phyloP scores from a whole-genome alignment of 2,888 invertebrate species.

The Agrilus mali region DNA sequence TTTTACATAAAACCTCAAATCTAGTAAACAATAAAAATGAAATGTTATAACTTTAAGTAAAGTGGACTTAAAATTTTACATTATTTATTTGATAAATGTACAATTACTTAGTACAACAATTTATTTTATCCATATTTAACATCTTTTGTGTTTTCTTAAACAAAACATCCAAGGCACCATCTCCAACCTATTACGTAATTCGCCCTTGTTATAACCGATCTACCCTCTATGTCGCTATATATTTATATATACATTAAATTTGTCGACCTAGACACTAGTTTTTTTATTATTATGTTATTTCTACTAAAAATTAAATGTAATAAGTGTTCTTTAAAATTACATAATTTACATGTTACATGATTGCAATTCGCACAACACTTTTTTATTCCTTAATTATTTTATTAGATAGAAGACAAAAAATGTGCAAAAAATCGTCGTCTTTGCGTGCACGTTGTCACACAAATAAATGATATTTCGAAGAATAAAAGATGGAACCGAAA shows the following conservation, averaged over 20 bases:
- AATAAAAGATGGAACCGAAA: too few species aligned
- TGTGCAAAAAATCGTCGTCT: too few species aligned
- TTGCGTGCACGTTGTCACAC: too few species aligned
- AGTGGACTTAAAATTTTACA: background rate
- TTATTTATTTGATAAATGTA: conserved; percentile 26
- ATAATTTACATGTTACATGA: conserved; percentile 32
- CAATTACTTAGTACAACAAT: conserved; percentile 34
- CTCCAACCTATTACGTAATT: conserved; percentile 26
- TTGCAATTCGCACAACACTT: conserved; percentile 35
- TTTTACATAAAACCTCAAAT: too few species aligned
- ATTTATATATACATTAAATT: conserved; percentile 9
- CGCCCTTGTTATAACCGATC: conserved; percentile 27
- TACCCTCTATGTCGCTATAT: conserved; percentile 17
- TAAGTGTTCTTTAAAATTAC: conserved; percentile 21
- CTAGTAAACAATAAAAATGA: too few species aligned
- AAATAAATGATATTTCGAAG: too few species aligned
- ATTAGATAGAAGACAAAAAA: too few species aligned
- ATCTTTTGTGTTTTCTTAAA: conserved; percentile 28
- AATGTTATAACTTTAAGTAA: background rate
- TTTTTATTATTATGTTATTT: conserved; percentile 10
- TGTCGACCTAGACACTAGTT: conserved; percentile 10
- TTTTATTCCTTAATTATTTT: conserved; percentile 11
- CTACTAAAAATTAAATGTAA: background rate
- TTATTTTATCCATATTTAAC: conserved; percentile 21
- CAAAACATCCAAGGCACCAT: conserved; percentile 37